phyloP scores from a whole-genome alignment of 1,140 invertebrate species.

The Cyphomyrmex costatus region DNA sequence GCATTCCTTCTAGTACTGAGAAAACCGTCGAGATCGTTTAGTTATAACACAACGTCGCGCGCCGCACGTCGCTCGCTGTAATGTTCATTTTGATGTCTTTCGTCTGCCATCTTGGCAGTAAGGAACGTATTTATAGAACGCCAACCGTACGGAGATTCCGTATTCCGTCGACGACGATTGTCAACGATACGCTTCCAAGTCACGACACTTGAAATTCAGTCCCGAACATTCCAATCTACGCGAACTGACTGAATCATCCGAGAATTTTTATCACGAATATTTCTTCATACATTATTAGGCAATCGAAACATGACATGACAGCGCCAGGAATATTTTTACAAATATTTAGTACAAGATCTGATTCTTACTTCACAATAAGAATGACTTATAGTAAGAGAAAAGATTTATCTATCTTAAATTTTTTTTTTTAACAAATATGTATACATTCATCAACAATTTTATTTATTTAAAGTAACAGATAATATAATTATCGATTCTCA shows the following conservation, averaged over 20 bases:
- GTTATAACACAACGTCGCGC: constrained; percentile 40
- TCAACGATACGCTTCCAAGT: constrained; percentile 66
- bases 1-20: not conserved
- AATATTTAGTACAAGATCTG: not conserved
- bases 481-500: not conserved
- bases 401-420: not conserved
- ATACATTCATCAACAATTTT: not conserved
- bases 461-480: too few relatives aligned
- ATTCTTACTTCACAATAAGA: not conserved
- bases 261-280: not conserved
- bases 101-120: constrained; percentile 56
- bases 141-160: constrained; percentile 59
- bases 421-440: not conserved
- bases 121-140: constrained; percentile 72
- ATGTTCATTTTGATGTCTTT: constrained; percentile 54
- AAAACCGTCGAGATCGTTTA: constrained; percentile 5
- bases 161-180: constrained; percentile 75
- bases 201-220: constrained; percentile 72
- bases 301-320: not conserved
- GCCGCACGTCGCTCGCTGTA: constrained; percentile 29
- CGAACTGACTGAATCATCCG: constrained; percentile 69
- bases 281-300: constrained; percentile 11
- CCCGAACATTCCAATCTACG: constrained; percentile 67
- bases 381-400: not conserved
- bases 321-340: not conserved